A percentile compares a stretch with the other conserved stretches of the same genome.
Evolutionary conservation across 2,113 vertebrate genomes (phyloP).

Genomic region (Vulpes lagopus): DNA sequence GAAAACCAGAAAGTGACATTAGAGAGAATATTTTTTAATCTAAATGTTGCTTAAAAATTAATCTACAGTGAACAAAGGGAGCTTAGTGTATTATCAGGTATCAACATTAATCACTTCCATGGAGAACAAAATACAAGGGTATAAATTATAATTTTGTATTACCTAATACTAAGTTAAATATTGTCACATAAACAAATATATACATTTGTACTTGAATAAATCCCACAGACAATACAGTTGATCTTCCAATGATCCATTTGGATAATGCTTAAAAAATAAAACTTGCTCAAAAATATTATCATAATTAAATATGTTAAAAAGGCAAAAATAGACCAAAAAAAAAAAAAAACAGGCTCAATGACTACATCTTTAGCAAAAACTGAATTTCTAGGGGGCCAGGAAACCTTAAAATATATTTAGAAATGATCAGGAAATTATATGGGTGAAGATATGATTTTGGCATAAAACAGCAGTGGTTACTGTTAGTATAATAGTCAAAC

Average conservation of each 20-base stretch:
- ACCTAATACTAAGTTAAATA: background rate
- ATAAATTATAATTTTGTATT: background rate
- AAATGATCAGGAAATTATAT: constrained; percentile 61
- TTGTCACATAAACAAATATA: background rate
- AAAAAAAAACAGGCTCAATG: background rate
- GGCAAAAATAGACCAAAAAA: background rate
- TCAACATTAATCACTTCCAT: background rate
- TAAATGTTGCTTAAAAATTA: background rate
- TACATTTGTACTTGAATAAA: background rate
- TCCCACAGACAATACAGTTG: background rate
- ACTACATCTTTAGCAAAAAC: background rate
- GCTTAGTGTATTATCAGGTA: background rate
- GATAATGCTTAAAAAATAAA: background rate
- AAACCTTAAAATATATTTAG: constrained; percentile 66
- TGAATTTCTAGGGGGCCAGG: background rate
- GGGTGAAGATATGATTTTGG: background rate
- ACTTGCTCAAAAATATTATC: background rate
- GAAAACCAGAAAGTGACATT: background rate
- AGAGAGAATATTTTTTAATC: background rate
- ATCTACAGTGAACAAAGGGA: background rate
- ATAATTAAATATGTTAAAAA: constrained; percentile 57
- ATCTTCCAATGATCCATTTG: background rate
- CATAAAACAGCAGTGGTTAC: constrained; percentile 56
- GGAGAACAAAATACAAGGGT: background rate
- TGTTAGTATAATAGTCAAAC: constrained; percentile 60